Evolutionary conservation across 2,797 vertebrate species (phyloP), one percentile per base, ranked within the genome.

Genomic region (Cygnus olor): DNA sequence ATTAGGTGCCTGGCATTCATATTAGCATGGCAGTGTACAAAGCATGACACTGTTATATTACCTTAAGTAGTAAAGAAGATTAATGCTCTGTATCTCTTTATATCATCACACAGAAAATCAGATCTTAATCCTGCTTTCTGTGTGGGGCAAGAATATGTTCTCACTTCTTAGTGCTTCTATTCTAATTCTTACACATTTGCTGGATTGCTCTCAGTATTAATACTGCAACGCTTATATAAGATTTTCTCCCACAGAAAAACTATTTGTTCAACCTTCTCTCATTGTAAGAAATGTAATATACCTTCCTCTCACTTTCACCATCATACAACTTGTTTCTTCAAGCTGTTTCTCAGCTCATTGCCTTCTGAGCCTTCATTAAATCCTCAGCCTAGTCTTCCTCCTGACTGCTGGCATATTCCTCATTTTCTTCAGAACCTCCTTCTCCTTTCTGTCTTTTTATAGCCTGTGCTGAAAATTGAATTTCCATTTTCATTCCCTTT

Each of bases 11-110:
- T 89, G 80, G 61, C 69, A 80, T 80, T 53, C 65, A 60, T 47
- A 83, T 90, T 88, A 86, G 77, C 4, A 8, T 53, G 66, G 77
- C 34, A 81, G 42, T 30, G 74, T 36, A 72, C 70, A 95, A 90
- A 79, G 70, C 40, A 84, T 34, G 54, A 80, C 58, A 57, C 28
- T 72, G 38, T 84, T 84, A 63, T 36, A 94, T 70, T 93, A 88
- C 44, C 24, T 17, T 79, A 91, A 84, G 94, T 36, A 90, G 58
- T 77, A 94, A 87, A 91, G 88, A 96, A 91, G 73, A 94, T 94
- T 79, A 95, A 72, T 72, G 10, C 44, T 4, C 54, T 95, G 85
- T 89, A 95, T 89, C 64, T 86, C 71, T 80, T 87, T 73, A 58
- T 94, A 70, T 64, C 44, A 91, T 88, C 77, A 84, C 49, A 71